Conservation (phyloP, 2,888 invertebrate genomes). For the Enchytraeus crypticus region DNA sequence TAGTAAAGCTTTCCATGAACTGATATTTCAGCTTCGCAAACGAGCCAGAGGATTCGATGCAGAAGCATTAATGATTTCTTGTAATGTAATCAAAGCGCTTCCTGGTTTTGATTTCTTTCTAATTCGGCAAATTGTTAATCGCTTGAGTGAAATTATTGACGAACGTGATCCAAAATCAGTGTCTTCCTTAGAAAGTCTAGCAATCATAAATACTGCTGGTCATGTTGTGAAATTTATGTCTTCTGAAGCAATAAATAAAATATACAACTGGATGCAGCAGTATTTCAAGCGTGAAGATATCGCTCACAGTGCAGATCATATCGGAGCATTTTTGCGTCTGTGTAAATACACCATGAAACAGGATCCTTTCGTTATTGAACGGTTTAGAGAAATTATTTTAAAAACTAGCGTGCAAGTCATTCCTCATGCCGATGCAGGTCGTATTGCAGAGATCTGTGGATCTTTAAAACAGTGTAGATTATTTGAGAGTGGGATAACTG, state of each 20-base stretch:
- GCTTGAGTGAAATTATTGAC: background rate
- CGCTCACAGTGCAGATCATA: background rate
- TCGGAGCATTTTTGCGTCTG: background rate
- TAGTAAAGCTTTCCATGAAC: background rate
- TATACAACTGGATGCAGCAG: background rate
- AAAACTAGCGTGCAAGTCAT: too few species aligned
- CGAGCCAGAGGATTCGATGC: background rate
- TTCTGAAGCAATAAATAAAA: background rate
- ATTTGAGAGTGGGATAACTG: background rate
- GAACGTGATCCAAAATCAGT: background rate
- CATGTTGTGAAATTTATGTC: background rate
- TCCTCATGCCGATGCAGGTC: background rate
- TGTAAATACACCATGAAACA: background rate
- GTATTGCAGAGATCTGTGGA: background rate
- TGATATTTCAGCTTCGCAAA: background rate
- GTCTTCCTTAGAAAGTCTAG: background rate
- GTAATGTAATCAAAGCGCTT: slow-evolving; percentile 4
- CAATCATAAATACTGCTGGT: background rate
- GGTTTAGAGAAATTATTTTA: background rate
- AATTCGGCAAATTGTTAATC: background rate
- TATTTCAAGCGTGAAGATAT: background rate
- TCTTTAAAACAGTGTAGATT: background rate
- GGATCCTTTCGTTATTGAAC: background rate
- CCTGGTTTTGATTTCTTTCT: slow-evolving; percentile 5
- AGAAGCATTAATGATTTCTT: background rate